Conservation (phyloP, 2,888 invertebrate genomes). For the Tyria jacobaeae region DNA sequence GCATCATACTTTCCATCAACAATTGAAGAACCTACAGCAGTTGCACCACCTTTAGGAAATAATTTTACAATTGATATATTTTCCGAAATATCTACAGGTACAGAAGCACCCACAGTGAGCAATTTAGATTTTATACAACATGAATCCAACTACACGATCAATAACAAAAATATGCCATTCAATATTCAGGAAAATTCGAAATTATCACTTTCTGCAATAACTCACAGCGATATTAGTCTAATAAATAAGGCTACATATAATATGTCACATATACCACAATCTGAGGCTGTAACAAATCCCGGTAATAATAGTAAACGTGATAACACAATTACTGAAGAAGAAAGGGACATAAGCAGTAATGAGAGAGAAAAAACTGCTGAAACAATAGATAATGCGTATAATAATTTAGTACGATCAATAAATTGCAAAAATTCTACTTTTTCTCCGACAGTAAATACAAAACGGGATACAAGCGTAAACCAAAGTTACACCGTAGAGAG, state of each 20-base stretch:
- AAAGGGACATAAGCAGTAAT: not conserved
- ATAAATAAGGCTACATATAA: not conserved
- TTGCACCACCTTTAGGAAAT: not conserved
- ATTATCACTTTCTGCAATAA: not conserved
- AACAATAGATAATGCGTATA: not conserved
- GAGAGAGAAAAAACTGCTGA: not conserved
- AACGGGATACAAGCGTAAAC: no score
- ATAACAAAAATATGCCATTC: not conserved
- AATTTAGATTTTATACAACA: not conserved
- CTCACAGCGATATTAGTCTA: not conserved
- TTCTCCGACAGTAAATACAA: no score
- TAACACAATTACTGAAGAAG: not conserved
- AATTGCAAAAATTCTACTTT: not conserved
- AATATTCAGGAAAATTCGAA: not conserved
- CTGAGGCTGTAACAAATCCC: not conserved
- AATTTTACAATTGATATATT: not conserved
- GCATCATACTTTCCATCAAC: not conserved
- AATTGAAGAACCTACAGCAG: not conserved
- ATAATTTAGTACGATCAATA: not conserved
- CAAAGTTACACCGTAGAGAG: not conserved
- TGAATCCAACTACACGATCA: not conserved
- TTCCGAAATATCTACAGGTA: not conserved
- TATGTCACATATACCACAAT: constrained; percentile 1
- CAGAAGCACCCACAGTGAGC: not conserved
- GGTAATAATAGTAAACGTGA: not conserved